phyloP scores from a whole-genome alignment of 2,888 invertebrate genomes.

The Antitype chi region DNA sequence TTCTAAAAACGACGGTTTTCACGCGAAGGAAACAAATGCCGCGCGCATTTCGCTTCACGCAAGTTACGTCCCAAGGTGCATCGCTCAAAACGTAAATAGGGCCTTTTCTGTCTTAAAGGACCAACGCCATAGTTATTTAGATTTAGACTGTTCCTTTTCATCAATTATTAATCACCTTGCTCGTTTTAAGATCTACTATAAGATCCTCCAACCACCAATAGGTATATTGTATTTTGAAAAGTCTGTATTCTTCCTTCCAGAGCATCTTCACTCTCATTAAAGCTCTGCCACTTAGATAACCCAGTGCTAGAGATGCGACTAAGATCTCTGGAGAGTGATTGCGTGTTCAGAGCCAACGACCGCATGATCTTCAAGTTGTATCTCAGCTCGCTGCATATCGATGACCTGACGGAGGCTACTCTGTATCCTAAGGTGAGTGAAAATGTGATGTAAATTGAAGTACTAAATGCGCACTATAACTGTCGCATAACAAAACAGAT shows the following conservation, averaged over 20 bases:
- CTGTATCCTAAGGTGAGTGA: constrained; percentile 93
- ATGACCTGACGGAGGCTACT: constrained; percentile 94
- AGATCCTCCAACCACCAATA: not conserved
- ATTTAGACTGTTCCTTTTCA: not conserved
- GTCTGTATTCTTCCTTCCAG: constrained; percentile 70
- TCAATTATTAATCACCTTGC: not conserved
- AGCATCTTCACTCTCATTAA: constrained; percentile 91
- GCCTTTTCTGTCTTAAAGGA: not conserved
- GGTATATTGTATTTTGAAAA: not conserved
- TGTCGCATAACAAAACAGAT: too few relatives aligned
- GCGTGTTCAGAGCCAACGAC: constrained; percentile 94
- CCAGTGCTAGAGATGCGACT: constrained; percentile 93
- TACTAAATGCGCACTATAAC: too few relatives aligned
- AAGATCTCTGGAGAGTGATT: constrained; percentile 93
- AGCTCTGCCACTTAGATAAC: constrained; percentile 93
- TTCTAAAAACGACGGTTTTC: not conserved
- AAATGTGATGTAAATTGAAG: not conserved
- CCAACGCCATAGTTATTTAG: not conserved
- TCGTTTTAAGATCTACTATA: not conserved
- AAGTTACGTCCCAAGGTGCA: not conserved
- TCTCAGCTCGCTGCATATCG: constrained; percentile 92
- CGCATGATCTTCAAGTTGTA: constrained; percentile 93
- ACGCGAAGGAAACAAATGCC: not conserved
- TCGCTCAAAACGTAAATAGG: not conserved
- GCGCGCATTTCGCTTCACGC: not conserved